Conservation (phyloP, 2,888 invertebrate genomes). For the Sinotaia quadrata region DNA sequence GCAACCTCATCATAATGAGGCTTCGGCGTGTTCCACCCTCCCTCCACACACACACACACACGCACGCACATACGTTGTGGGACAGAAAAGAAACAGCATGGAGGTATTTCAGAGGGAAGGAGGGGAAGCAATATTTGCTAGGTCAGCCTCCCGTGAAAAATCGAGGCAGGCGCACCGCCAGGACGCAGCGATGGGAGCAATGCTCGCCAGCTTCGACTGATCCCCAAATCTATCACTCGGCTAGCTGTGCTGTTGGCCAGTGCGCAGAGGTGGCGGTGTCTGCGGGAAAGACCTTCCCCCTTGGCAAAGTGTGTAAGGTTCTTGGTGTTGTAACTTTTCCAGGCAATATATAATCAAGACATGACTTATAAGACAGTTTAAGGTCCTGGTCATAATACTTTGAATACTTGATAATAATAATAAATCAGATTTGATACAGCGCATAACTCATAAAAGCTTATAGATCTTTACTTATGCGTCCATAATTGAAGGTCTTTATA, state of each 20-base stretch:
- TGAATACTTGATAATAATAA: too few relatives aligned
- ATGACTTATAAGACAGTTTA: too few relatives aligned
- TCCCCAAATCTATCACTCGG: conserved; percentile 14
- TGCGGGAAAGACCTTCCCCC: not conserved
- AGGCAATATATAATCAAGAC: too few relatives aligned
- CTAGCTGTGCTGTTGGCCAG: not conserved
- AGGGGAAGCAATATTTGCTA: not conserved
- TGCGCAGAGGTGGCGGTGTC: not conserved
- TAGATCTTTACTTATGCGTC: too few relatives aligned
- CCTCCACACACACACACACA: not conserved
- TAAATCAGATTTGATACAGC: too few relatives aligned
- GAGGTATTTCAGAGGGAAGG: not conserved
- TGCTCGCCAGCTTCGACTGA: conserved; percentile 5
- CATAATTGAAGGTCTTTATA: too few relatives aligned
- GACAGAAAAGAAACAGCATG: not conserved
- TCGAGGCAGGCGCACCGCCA: not conserved
- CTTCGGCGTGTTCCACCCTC: too few relatives aligned
- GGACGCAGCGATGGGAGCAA: not conserved
- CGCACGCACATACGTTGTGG: not conserved
- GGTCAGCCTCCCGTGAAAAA: conserved; percentile 3
- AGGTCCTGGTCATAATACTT: too few relatives aligned
- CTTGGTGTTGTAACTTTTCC: too few relatives aligned
- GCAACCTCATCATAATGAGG: too few relatives aligned
- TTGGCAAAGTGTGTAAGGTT: not conserved
- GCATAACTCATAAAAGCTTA: too few relatives aligned